These are phyloP conservation scores for Columba janthina DNA, from an alignment of 2,113 vertebrate species.

Conservation along the genomic window DNA sequence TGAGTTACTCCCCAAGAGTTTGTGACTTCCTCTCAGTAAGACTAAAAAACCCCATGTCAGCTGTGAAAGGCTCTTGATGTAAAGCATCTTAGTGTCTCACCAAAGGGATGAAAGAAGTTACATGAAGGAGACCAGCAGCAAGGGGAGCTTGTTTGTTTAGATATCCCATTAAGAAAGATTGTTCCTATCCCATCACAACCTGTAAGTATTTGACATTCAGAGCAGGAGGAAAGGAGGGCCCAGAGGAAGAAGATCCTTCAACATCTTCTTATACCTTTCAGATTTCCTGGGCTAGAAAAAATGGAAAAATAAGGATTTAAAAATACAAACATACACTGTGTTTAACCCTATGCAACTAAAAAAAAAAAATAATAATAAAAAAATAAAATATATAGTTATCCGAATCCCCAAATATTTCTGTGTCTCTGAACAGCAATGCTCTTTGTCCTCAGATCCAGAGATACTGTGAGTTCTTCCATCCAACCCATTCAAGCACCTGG, in stretches of 20 bases:
- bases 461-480: background rate
- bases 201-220: accelerated
- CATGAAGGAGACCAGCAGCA: background rate
- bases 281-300: background rate
- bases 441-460: background rate
- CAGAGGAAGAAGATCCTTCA: background rate
- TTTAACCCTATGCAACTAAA: background rate
- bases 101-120: background rate
- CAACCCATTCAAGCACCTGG: background rate
- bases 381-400: background rate
- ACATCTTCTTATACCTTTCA: background rate
- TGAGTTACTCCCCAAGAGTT: background rate
- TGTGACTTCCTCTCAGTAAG: background rate
- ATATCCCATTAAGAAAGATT: background rate
- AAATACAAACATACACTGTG: background rate
- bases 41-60: background rate
- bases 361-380: too few relatives aligned
- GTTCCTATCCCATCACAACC: background rate
- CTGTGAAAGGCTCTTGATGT: background rate
- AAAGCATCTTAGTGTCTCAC: background rate
- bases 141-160: background rate
- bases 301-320: background rate
- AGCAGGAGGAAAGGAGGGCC: background rate
- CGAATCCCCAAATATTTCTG: background rate
- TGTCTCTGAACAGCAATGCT: background rate